Conservation (phyloP, 2,113 vertebrate species). For the Rhegmatorhina hoffmannsi region DNA sequence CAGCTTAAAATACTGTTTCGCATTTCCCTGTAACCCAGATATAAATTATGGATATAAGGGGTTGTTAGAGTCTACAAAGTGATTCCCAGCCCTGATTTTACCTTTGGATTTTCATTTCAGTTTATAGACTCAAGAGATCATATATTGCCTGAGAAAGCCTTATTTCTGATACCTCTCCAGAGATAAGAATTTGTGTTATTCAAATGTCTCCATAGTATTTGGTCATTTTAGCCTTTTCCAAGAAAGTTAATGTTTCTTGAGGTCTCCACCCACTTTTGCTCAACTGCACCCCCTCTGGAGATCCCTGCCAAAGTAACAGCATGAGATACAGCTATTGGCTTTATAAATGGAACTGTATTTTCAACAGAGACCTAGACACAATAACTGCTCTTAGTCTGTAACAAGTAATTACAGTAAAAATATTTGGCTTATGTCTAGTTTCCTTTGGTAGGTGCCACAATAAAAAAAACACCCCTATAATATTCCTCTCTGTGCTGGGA, state of each 20-base stretch:
- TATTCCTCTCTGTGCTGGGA: neutral
- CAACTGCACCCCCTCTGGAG: neutral
- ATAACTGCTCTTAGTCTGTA: neutral
- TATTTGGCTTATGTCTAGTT: neutral
- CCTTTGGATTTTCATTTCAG: neutral
- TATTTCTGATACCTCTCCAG: neutral
- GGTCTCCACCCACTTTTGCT: conserved; percentile 29
- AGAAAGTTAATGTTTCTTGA: neutral
- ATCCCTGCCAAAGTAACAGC: neutral
- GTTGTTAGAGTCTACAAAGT: neutral
- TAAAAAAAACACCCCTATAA: neutral
- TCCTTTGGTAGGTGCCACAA: neutral
- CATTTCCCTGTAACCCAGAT: neutral
- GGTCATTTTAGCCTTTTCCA: neutral
- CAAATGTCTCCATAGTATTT: neutral
- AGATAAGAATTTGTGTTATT: neutral
- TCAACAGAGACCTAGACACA: neutral
- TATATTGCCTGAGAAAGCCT: neutral
- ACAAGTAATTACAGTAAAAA: neutral
- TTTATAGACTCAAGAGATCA: neutral
- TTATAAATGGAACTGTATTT: neutral
- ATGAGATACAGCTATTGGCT: neutral
- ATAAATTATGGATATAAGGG: neutral
- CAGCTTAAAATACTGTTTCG: conserved; percentile 4
- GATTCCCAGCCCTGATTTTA: neutral